A percentile compares a stretch with the other conserved stretches of the same genome.
Conservation (phyloP, 2,113 vertebrate genomes). For the Charina bottae region DNA sequence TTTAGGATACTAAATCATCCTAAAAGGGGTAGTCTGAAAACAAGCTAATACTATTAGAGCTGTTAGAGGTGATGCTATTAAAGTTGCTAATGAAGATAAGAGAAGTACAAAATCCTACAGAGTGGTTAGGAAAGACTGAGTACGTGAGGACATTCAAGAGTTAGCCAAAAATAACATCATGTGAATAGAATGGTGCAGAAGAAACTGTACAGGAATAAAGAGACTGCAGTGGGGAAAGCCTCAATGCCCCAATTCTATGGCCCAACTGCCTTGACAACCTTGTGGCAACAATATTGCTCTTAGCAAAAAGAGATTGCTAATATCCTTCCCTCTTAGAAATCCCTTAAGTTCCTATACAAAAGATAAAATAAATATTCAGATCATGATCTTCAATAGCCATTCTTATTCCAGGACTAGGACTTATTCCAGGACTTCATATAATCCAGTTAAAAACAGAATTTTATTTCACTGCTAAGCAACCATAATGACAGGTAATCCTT, state of each 20-base stretch:
- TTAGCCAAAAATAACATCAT: neutral
- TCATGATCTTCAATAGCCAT: constrained; percentile 53
- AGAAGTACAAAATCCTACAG: neutral
- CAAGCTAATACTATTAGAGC: neutral
- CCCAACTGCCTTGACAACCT: neutral
- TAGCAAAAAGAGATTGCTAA: constrained; percentile 44
- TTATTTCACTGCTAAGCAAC: constrained; percentile 27
- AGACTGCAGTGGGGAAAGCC: neutral
- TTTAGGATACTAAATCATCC: neutral
- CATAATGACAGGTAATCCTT: constrained; percentile 35
- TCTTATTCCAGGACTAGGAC: constrained; percentile 1
- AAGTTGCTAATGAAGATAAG: neutral
- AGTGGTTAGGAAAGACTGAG: neutral
- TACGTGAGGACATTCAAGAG: neutral
- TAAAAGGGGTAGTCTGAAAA: neutral
- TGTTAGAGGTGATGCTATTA: neutral
- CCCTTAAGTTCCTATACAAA: constrained; percentile 1
- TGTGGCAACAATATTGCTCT: constrained; percentile 31
- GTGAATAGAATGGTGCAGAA: neutral
- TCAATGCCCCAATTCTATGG: neutral
- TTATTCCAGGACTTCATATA: constrained; percentile 46
- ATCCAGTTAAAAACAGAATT: constrained; percentile 52
- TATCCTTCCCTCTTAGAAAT: constrained; percentile 62
- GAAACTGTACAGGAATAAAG: neutral
- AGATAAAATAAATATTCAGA: constrained; percentile 37